Conservation (phyloP, 37 sponge, comb jelly and placozoan species). For the Sycon ciliatum region DNA sequence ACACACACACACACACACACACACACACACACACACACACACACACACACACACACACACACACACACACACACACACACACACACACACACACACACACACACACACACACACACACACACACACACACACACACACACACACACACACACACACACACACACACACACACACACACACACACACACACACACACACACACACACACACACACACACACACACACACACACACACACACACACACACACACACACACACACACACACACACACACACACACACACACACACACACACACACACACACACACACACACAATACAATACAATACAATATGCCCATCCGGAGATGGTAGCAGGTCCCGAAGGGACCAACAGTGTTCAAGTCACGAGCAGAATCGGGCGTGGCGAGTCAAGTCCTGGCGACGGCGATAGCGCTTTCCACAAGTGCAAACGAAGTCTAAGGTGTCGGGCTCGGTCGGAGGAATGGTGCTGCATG, state of each 20-base stretch:
- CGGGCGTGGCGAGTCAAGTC: too few relatives aligned
- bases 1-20: conserved; percentile 5
- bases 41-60: conserved; percentile 5
- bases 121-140: conserved; percentile 5
- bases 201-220: conserved; percentile 5
- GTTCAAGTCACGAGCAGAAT: too few relatives aligned
- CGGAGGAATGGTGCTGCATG: too few relatives aligned
- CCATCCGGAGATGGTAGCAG: too few relatives aligned
- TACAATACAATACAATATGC: too few relatives aligned
- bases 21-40: conserved; percentile 5
- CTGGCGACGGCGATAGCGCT: too few relatives aligned
- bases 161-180: conserved; percentile 5
- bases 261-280: conserved; percentile 29
- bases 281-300: neutral
- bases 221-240: conserved; percentile 5
- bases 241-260: conserved; percentile 23
- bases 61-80: conserved; percentile 5
- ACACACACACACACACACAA: conserved; percentile 3
- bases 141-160: conserved; percentile 5
- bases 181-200: conserved; percentile 5
- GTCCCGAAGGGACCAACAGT: too few relatives aligned
- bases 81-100: conserved; percentile 5
- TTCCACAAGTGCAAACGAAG: too few relatives aligned
- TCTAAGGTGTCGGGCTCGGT: too few relatives aligned
- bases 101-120: conserved; percentile 5